These are phyloP conservation scores for Triops cancriformis DNA, from an alignment of 1,140 invertebrate species.

Conservation along the genomic window DNA sequence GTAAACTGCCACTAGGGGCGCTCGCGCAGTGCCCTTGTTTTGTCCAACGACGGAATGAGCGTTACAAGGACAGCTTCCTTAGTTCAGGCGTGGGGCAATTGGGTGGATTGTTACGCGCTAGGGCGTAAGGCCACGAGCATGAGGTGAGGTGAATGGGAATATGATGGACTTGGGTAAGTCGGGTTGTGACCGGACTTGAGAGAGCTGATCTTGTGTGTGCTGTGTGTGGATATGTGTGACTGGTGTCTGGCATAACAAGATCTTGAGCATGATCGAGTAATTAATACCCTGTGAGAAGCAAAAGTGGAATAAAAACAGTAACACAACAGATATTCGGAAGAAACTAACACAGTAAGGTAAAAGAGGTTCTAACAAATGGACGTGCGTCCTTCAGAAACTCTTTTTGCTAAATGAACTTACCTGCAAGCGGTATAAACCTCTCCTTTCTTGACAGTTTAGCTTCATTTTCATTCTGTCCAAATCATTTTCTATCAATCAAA, in stretches of 20 bases:
- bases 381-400: too few relatives aligned
- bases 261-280: background rate
- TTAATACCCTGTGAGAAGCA: background rate
- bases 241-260: background rate
- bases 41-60: background rate
- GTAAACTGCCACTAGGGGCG: background rate
- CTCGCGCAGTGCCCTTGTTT: background rate
- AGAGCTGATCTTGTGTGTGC: background rate
- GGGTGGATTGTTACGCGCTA: slow-evolving; percentile 12
- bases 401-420: too few relatives aligned
- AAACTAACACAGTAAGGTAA: too few relatives aligned
- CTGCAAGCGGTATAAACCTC: too few relatives aligned
- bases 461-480: too few relatives aligned
- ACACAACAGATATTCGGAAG: background rate
- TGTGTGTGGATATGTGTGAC: background rate
- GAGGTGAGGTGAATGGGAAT: slow-evolving; percentile 12
- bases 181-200: slow-evolving; percentile 8
- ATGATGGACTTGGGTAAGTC: slow-evolving; percentile 7
- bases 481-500: too few relatives aligned
- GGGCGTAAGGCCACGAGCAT: slow-evolving; percentile 4
- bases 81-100: background rate
- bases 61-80: background rate
- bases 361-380: too few relatives aligned
- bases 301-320: background rate
- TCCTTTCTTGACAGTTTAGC: too few relatives aligned